A percentile compares a stretch with the other conserved stretches of the same genome.
Conservation (phyloP, 2,797 vertebrate genomes). For the Potorous gilbertii region DNA sequence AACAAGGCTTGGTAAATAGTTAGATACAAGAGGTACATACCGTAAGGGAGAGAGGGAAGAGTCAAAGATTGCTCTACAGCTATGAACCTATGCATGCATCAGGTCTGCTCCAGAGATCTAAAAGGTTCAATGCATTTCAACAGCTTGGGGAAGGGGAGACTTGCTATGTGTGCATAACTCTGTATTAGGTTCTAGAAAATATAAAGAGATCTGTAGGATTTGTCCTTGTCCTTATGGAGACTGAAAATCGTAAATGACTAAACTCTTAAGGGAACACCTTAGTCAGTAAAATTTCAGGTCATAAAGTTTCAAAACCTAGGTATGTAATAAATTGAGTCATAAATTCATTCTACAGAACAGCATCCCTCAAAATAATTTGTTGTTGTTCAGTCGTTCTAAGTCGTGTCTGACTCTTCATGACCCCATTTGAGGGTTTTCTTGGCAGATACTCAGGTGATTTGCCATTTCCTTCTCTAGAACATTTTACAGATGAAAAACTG, state of each 20-base stretch:
- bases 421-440: neutral
- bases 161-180: neutral
- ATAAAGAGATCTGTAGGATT: conserved; percentile 14
- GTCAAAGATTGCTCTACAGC: neutral
- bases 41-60: neutral
- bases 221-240: conserved; percentile 45
- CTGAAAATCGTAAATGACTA: conserved; percentile 61
- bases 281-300: conserved; percentile 24
- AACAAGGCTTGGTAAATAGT: neutral
- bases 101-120: neutral
- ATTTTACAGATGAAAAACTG: neutral
- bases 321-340: conserved; percentile 49
- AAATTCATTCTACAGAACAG: conserved; percentile 6
- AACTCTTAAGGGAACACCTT: conserved; percentile 48
- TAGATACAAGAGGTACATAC: no score
- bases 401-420: neutral
- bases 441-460: neutral
- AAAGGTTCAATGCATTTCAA: neutral
- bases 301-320: conserved; percentile 41
- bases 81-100: neutral
- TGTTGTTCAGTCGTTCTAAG: neutral
- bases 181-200: neutral
- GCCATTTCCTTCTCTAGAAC: neutral
- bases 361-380: conserved; percentile 37
- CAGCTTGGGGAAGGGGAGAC: neutral